phyloP scores from a whole-genome alignment of 2,113 vertebrate genomes.

The Smithornis capensis region DNA sequence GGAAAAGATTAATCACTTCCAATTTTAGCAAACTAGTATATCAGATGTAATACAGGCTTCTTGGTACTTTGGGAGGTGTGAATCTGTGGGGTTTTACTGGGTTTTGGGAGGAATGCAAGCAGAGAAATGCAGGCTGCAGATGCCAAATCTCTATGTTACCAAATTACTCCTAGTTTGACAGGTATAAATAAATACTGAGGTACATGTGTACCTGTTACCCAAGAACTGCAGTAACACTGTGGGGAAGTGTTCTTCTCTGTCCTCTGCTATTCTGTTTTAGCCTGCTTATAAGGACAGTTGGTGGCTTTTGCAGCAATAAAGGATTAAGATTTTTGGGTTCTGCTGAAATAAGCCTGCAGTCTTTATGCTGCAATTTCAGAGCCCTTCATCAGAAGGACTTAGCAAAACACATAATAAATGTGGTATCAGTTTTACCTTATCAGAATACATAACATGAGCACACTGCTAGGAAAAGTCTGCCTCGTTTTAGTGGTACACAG shows the following conservation, averaged over 20 bases:
- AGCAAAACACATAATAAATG: background rate
- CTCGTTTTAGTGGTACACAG: background rate
- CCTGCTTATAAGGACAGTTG: background rate
- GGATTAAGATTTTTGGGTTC: background rate
- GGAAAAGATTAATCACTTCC: background rate
- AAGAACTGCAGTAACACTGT: background rate
- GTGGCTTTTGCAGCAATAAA: background rate
- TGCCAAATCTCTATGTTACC: background rate
- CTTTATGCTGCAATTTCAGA: background rate
- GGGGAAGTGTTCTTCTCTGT: background rate
- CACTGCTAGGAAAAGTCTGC: background rate
- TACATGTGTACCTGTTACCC: background rate
- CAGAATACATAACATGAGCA: background rate
- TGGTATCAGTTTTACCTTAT: background rate
- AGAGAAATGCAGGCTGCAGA: background rate
- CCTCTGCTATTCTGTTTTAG: background rate
- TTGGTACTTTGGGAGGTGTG: background rate
- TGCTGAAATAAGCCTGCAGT: background rate
- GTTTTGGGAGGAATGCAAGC: background rate
- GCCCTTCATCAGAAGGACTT: background rate
- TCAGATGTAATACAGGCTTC: background rate
- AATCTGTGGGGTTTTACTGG: background rate
- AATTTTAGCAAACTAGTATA: background rate
- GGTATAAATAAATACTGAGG: background rate
- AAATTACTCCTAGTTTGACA: background rate